phyloP scores from a whole-genome alignment of 2,797 vertebrate genomes.

The Austrolebias charrua region DNA sequence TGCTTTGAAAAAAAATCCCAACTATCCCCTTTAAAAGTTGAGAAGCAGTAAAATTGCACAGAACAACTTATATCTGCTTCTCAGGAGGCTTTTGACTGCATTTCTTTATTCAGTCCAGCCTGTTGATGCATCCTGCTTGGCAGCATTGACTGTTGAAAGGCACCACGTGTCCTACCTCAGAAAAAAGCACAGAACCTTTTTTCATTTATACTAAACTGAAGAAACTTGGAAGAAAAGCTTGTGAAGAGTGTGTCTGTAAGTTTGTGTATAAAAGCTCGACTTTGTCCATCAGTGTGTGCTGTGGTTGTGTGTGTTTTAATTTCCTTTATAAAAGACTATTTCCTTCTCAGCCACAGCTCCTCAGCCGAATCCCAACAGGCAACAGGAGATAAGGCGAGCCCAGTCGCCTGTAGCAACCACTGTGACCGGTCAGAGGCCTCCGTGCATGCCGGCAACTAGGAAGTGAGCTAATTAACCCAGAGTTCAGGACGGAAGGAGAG shows the following conservation, averaged over 20 bases:
- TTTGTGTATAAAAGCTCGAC: conserved; percentile 14
- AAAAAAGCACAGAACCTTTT: not conserved
- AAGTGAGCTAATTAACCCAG: conserved; percentile 78
- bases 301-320: conserved; percentile 28
- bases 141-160: not conserved
- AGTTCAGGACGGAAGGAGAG: conserved; percentile 68
- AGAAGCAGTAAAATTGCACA: no score
- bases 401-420: conserved; percentile 60
- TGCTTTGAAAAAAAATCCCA: no score
- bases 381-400: conserved; percentile 61
- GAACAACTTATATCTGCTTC: no score
- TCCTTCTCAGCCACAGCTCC: conserved; percentile 55
- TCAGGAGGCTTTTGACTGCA: not conserved
- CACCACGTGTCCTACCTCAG: no score
- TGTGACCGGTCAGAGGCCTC: conserved; percentile 62
- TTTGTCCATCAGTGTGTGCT: not conserved
- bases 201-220: not conserved
- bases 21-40: no score
- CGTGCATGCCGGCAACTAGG: conserved; percentile 63
- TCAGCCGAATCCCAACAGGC: conserved; percentile 56
- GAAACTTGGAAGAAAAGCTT: not conserved
- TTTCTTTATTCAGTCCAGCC: not conserved
- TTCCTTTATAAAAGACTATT: conserved; percentile 52
- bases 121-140: not conserved
- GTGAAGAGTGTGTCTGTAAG: conserved; percentile 1